These are phyloP conservation scores for Aphelinus atriplicis DNA, from an alignment of 1,140 invertebrate species.

Conservation along the genomic window DNA sequence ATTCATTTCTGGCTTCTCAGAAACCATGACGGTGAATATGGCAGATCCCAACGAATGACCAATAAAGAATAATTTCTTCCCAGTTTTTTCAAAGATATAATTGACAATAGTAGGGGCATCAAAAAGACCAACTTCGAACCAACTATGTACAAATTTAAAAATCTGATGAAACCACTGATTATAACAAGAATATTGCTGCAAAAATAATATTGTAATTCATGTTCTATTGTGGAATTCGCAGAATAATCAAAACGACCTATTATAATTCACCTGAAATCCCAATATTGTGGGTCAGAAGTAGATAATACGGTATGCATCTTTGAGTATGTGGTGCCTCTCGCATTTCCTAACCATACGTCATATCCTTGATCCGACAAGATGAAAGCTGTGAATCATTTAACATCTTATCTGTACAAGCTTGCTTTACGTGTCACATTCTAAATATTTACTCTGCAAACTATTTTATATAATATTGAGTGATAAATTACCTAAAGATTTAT, in stretches of 20 bases:
- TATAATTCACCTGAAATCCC: conserved; percentile 62
- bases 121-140: conserved; percentile 73
- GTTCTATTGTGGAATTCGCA: background rate
- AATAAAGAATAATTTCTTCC: conserved; percentile 66
- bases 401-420: background rate
- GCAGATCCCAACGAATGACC: conserved; percentile 73
- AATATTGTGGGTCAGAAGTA: conserved; percentile 69
- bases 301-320: conserved; percentile 57
- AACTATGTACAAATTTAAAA: conserved; percentile 44
- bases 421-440: too few species aligned
- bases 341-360: conserved; percentile 79
- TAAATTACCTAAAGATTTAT: background rate
- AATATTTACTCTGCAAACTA: background rate
- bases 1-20: conserved; percentile 66
- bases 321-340: conserved; percentile 73
- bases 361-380: conserved; percentile 76
- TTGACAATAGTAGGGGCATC: conserved; percentile 73
- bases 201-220: background rate
- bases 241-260: background rate
- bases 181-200: too few species aligned
- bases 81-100: conserved; percentile 67
- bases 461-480: background rate
- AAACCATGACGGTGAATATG: conserved; percentile 64
- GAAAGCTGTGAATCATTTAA: conserved; percentile 63
- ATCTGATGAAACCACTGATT: too few species aligned